A percentile compares a stretch with the other conserved stretches of the same genome.
phyloP scores from a whole-genome alignment of 2,888 invertebrate genomes.

The Anthrax anthrax region DNA sequence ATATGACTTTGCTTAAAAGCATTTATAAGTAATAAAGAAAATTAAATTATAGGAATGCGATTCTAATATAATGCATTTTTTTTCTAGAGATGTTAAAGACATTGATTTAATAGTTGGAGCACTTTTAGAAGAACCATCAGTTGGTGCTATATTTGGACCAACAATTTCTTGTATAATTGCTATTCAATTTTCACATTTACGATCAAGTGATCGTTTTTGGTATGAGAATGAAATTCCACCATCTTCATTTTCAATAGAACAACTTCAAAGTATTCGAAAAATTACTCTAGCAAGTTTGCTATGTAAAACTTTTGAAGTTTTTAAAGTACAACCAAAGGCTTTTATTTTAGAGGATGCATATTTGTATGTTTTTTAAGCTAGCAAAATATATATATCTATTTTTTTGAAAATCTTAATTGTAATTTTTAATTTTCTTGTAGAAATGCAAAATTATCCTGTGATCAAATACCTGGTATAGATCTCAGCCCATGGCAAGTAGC shows the following conservation, averaged over 20 bases:
- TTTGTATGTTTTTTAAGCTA: conserved; percentile 59
- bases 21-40: conserved; percentile 2
- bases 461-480: conserved; percentile 53
- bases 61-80: not conserved
- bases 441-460: conserved; percentile 58
- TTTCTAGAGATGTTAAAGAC: conserved; percentile 50
- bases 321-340: conserved; percentile 67
- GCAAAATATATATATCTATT: not conserved
- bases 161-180: conserved; percentile 79
- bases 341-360: conserved; percentile 76
- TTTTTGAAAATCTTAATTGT: not conserved
- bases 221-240: conserved; percentile 90
- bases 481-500: conserved; percentile 49
- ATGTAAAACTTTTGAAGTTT: conserved; percentile 56
- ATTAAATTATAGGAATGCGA: too few relatives aligned
- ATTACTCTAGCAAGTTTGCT: conserved; percentile 64
- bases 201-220: conserved; percentile 86
- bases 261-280: conserved; percentile 66
- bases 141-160: conserved; percentile 73
- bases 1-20: conserved; percentile 3
- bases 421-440: conserved; percentile 27
- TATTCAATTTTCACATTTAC: conserved; percentile 64
- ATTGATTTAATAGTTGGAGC: conserved; percentile 77
- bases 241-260: conserved; percentile 61
- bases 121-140: conserved; percentile 60